Evolutionary conservation across 2,113 vertebrate genomes (phyloP).

Genomic region (Apodemus speciosus): DNA sequence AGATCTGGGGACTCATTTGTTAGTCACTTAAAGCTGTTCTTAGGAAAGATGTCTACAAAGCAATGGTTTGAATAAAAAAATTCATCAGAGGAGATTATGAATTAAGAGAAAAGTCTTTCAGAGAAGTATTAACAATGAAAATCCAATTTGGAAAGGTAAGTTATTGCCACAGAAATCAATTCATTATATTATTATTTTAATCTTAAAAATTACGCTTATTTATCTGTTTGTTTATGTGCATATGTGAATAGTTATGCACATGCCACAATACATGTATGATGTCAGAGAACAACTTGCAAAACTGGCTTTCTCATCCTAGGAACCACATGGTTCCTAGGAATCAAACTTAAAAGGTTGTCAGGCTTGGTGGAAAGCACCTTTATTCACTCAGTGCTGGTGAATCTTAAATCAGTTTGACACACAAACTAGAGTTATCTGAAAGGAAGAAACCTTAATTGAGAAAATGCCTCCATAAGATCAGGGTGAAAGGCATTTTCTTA

Average conservation of each 20-base stretch:
- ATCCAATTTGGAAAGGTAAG: conserved; percentile 39
- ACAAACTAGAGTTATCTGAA: not conserved
- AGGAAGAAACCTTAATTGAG: not conserved
- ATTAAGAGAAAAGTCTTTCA: conserved; percentile 22
- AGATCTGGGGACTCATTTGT: conserved; percentile 14
- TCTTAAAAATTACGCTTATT: not conserved
- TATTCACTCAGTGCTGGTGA: not conserved
- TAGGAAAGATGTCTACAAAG: conserved; percentile 44
- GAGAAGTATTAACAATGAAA: conserved; percentile 26
- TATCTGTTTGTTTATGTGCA: not conserved
- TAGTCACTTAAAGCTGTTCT: not conserved
- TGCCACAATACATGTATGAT: not conserved
- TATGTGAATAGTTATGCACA: not conserved
- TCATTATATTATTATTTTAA: conserved; percentile 1
- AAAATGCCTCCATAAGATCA: not conserved
- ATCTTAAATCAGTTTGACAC: not conserved
- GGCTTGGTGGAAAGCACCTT: not conserved
- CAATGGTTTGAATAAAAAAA: conserved; percentile 30
- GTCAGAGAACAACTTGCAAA: not conserved
- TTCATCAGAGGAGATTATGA: not conserved
- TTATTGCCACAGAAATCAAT: not conserved
- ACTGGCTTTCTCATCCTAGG: not conserved
- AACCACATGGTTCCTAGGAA: not conserved
- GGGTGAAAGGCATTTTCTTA: not conserved
- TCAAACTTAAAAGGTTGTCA: not conserved